phyloP scores from a whole-genome alignment of 2,797 vertebrate genomes.

The Hydrophis major region DNA sequence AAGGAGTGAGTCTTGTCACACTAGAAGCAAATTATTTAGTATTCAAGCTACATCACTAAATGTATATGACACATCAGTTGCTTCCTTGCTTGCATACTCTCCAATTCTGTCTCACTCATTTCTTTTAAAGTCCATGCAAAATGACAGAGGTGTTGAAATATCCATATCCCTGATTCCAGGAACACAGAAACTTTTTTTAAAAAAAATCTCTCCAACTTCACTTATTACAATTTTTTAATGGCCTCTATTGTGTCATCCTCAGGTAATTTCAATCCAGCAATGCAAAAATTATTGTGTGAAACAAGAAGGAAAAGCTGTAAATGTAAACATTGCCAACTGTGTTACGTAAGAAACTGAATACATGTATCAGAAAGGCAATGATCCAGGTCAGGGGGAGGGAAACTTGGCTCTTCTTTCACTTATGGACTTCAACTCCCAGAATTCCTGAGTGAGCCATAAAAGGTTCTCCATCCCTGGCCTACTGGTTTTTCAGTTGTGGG shows the following conservation, averaged over 20 bases:
- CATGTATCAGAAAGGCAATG: neutral
- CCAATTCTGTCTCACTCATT: constrained; percentile 49
- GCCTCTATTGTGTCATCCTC: neutral
- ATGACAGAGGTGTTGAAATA: constrained; percentile 60
- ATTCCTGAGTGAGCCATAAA: too few relatives aligned
- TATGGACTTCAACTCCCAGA: too few relatives aligned
- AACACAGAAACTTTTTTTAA: constrained; percentile 51
- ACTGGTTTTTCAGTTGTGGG: too few relatives aligned
- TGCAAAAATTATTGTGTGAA: constrained; percentile 28
- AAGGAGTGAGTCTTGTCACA: constrained; percentile 42
- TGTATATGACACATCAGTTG: constrained; percentile 56
- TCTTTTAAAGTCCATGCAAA: constrained; percentile 57
- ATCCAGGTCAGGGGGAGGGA: neutral
- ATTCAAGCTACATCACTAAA: constrained; percentile 57
- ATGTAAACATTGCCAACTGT: neutral
- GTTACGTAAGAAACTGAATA: neutral
- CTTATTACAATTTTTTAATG: constrained; percentile 14
- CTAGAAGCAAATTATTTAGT: constrained; percentile 44
- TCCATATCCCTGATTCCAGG: constrained; percentile 43
- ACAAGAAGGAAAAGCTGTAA: constrained; percentile 1
- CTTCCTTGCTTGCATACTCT: constrained; percentile 52
- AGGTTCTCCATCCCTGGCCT: too few relatives aligned
- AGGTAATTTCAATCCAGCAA: constrained; percentile 22
- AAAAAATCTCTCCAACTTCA: constrained; percentile 41
- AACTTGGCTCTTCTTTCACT: too few relatives aligned